Evolutionary conservation across 1,140 invertebrate species (phyloP), one percentile per base, ranked within the genome.

Genomic region (Leguminivora glycinivorella): DNA sequence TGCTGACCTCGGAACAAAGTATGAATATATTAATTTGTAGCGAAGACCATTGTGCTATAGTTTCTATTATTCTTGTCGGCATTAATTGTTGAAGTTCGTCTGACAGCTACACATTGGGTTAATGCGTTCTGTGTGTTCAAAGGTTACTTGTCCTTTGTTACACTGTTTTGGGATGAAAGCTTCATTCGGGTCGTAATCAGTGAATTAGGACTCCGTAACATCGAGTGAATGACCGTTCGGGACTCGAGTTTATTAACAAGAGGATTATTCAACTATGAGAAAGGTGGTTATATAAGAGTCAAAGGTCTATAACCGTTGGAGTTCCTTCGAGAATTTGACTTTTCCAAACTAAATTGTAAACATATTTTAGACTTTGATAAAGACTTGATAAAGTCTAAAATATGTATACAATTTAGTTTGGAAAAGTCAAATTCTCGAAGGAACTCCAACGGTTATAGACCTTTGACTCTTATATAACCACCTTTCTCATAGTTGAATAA

Each of bases 11-110:
- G 75, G 75, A 72, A 72, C 68, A 70, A 72, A 79, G 74, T 72
- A 81, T 84, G 86, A 85, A 88, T 88, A 87, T 82, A 87, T 85
- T 87, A 85, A 88, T 88, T 88, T 88, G 86, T 85, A 83, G 80
- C 77, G 76, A 76, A 74, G 74, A 75, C 75, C 70, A 83, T 85
- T 88, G 78, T 87, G 74, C 76, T 76, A 79, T 82, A 88, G 86
- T 85, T 87, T 89, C 84, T 85, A 87, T 89, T 85, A 87, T 87
- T 82, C 76, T 67, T 70, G 68, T 68, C 56, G 71, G 72, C 73
- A 77, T 84, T 84, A 89, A 87, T 89, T 87, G 85, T 89, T 81
- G 82, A 85, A 83, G 78, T 84, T 84, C 56, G 56, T 56, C 68
- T 81, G 84, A 83, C 83, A 81, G 83, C 77, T 81, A 83, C 83